Evolutionary conservation across 2,888 invertebrate species (phyloP), one percentile per base, ranked within the genome.

Genomic region (Agriopis marginaria): DNA sequence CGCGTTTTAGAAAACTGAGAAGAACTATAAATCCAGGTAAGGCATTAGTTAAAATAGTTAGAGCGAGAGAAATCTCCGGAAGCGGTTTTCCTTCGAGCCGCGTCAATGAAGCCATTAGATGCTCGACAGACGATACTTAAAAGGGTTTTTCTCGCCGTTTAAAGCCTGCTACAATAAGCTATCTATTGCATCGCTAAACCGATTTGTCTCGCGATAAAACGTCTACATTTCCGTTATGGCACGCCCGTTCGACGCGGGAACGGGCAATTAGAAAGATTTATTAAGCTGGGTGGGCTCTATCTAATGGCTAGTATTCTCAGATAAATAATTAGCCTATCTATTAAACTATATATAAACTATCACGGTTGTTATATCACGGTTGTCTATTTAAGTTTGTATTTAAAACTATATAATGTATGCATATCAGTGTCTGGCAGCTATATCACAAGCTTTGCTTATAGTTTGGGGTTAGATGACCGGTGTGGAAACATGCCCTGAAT

Each of bases 121-220:
- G 55, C 47, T 39, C 23, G 8, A 44, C 23, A 7, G 40, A 49
- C 53, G 23, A 63, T 32, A 14, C 45, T 58, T 50, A 61, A 56
- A 59, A 51, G 59, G 39, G 44, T 42, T 70, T 66, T 68, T 59
- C 60, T 62, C 63, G 44, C 64, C 62, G n/a, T 71, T 66, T 51
- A 70, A 63, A 64, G 68, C 45, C 11, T 56, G 47, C 55, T 55
- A 51, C 63, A 42, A 51, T 54, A 63, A 66, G 44, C 68, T 58
- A 61, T 66, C 66, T 53, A 49, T 63, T 45, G 50, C 61, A 42
- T 17, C 10, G 63, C 10, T 51, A 65, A 45, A 63, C 58, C 59
- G 65, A 68, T 73, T 69, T 71, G 64, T 69, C 61, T 54, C 51
- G 56, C 32, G 40, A 17, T 61, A 61, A 40, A 17, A 42, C 51